These are phyloP conservation scores for Falco punctatus DNA, from an alignment of 2,113 vertebrate species.

Conservation along the genomic window DNA sequence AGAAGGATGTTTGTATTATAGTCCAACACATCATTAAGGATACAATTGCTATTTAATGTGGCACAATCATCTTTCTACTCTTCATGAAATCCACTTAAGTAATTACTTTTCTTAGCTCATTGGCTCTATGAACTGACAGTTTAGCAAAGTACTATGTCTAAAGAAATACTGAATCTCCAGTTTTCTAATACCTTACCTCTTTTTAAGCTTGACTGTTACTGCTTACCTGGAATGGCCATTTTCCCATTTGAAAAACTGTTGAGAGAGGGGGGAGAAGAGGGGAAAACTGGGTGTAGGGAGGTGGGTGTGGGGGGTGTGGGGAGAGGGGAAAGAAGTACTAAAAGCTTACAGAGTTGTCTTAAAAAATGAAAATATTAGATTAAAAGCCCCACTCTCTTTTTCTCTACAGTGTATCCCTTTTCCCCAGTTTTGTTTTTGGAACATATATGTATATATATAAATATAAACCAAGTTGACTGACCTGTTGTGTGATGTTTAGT, in stretches of 20 bases:
- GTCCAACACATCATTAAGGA: constrained; percentile 86
- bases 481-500: not conserved
- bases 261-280: not conserved
- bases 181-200: constrained; percentile 25
- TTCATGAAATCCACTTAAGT: constrained; percentile 86
- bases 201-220: constrained; percentile 9
- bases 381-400: not conserved
- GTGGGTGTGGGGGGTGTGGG: too few relatives aligned
- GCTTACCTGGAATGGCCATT: not conserved
- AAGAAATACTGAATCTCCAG: constrained; percentile 64
- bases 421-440: not conserved
- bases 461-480: not conserved
- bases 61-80: constrained; percentile 86
- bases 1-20: constrained; percentile 83
- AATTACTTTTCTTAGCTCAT: constrained; percentile 88
- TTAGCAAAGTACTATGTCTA: constrained; percentile 73
- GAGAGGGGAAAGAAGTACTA: not conserved
- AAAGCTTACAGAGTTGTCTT: not conserved
- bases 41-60: constrained; percentile 90
- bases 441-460: not conserved
- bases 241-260: not conserved
- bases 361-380: not conserved
- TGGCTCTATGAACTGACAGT: constrained; percentile 79
- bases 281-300: not conserved
- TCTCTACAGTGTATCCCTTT: not conserved